Evolutionary conservation across 2,113 vertebrate genomes (phyloP).

Genomic region (Etheostoma cragini): DNA sequence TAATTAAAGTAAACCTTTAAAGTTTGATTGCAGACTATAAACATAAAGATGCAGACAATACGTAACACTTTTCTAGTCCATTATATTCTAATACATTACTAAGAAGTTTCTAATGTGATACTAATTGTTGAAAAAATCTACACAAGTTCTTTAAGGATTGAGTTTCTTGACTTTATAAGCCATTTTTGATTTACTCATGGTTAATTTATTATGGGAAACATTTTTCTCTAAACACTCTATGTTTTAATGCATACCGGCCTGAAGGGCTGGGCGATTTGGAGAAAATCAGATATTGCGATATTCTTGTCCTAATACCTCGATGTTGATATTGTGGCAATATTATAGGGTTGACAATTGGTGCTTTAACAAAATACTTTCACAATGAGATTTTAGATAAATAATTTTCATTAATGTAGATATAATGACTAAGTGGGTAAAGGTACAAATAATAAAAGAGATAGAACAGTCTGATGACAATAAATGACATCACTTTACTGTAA

Average conservation of each 20-base stretch:
- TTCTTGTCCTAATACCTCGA: too few relatives aligned
- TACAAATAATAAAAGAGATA: too few relatives aligned
- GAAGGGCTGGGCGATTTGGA: too few relatives aligned
- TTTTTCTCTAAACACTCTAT: neutral
- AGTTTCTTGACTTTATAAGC: neutral
- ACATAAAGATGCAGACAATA: neutral
- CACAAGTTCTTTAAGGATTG: neutral
- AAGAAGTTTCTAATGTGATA: neutral
- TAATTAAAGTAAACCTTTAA: neutral
- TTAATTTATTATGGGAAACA: neutral
- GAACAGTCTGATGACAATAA: too few relatives aligned
- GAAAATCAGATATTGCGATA: too few relatives aligned
- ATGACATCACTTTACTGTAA: too few relatives aligned
- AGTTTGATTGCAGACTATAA: neutral
- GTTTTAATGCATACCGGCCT: neutral
- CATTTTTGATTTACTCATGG: neutral
- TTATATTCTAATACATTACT: neutral
- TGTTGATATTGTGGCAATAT: too few relatives aligned
- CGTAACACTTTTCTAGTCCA: neutral
- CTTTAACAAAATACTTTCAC: too few relatives aligned
- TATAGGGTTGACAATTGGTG: too few relatives aligned
- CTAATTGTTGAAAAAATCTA: neutral
- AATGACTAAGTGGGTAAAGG: too few relatives aligned
- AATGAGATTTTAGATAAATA: too few relatives aligned
- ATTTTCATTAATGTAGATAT: too few relatives aligned